phyloP scores from a whole-genome alignment of 1,140 invertebrate genomes.

The Drosophila tsacasi region DNA sequence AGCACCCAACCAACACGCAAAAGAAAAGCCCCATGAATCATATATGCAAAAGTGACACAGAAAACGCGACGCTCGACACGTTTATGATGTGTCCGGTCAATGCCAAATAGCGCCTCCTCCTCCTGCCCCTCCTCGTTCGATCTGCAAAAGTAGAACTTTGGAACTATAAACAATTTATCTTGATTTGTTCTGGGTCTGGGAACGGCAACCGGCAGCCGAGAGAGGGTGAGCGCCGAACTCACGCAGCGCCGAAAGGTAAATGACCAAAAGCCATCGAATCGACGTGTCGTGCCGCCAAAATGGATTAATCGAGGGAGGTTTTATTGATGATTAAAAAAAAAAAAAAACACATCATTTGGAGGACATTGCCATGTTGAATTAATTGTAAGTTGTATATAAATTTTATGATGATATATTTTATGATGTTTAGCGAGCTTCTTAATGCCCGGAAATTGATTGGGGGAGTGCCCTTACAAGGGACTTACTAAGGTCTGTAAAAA shows the following conservation, averaged over 20 bases:
- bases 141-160: constrained; percentile 29
- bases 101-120: constrained; percentile 19
- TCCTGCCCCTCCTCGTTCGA: constrained; percentile 9
- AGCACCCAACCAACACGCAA: constrained; percentile 35
- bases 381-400: constrained; percentile 38
- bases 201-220: neutral
- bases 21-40: constrained; percentile 73
- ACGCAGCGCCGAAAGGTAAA: constrained; percentile 68
- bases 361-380: constrained; percentile 44
- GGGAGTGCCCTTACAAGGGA: constrained; percentile 29
- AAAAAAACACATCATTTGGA: constrained; percentile 36
- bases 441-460: constrained; percentile 15
- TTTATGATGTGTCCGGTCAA: constrained; percentile 40
- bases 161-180: constrained; percentile 70
- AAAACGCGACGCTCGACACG: constrained; percentile 47
- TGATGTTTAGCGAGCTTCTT: constrained; percentile 19
- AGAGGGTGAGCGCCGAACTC: constrained; percentile 18
- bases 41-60: constrained; percentile 68
- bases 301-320: constrained; percentile 61
- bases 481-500: neutral
- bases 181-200: constrained; percentile 52
- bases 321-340: constrained; percentile 60
- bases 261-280: constrained; percentile 61
- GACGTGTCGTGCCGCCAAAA: constrained; percentile 55
- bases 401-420: constrained; percentile 8